Base-by-base conservation (phyloP, 2,888 invertebrate species). In the Helicoverpa assulta region DNA sequence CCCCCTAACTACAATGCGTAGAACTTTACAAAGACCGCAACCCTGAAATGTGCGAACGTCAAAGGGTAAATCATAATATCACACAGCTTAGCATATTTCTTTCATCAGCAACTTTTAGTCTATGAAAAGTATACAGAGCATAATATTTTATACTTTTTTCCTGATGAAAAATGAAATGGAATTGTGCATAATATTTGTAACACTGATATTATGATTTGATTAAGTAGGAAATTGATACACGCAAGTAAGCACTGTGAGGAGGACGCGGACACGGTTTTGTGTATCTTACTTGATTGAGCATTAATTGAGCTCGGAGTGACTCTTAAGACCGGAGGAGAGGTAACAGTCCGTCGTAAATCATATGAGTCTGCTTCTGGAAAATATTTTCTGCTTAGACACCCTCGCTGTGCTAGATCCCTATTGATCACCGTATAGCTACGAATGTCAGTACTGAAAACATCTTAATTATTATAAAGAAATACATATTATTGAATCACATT, bases 351-450 rank as follows among this genome's bases (percentile, higher is more conserved):
- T 68, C 89, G 88, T 69, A 88, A 82, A 79, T 89, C 88, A 80
- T 85, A 85, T 57, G 86, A 79, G 73, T 91, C 91, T 29, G 89
- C 78, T 82, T 93, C 94, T 94, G 94, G 63, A 93, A 93, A 79
- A 88, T 68, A 86, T 81, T 65, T 58, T 58, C 52, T 54, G 58
- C 70, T 61, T 79, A 70, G 16, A 57, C 47, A 63, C 40, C 19
- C n/a, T 51, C 33, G 7, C 26, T 50, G 18, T 14, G 21, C 40
- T 12, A 37, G 8, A 37, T 3, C 18, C 10, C 6, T 18, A 12
- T 47, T 54, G 5, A 18, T 62, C 0, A 53, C 47, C n/a, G 37
- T 21, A 18, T 58, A 51, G 40, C 18, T 26, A 40, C 43, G 53
- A 19, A 12, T 26, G 10, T 21, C 5, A 21, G n/a, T 55, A 50